Evolutionary conservation across 2,797 vertebrate genomes (phyloP), one percentile per base, ranked within the genome.

Genomic region (Enteromius trimaculatus): DNA sequence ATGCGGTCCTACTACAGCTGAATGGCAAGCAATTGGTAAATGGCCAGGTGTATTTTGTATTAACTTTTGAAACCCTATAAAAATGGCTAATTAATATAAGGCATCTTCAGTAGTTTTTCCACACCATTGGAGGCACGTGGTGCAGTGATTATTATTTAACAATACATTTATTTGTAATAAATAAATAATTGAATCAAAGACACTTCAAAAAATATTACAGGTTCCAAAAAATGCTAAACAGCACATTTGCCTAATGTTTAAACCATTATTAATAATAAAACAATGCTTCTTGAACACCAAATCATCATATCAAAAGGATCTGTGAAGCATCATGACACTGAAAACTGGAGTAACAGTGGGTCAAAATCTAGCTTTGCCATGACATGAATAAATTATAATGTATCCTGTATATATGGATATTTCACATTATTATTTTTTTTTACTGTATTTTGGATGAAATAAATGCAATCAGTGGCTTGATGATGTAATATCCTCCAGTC

Each of bases 1-100:
- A 79, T 47, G 17, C 7, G 9, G 10, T 14, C 14, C 21, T 51
- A 19, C 72, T 69, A 42, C 55, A 60, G 51, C 53, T 64, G 53
- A 79, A 81, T 29, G n/a, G 55, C 21, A 26, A 79, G 51, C 44
- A 31, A n/a, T 76, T 81, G 31, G 51, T 68, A 60, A 76, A 71
- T 55, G 37, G 49, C 60, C 62, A n/a, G 17, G 31, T 31, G 70
- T 34, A 31, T 65, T 19, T 10, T 58, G 29, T 21, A 29, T 3
- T 3, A 64, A 64, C 23, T 29, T 65, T 23, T 14, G 31, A 16
- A 42, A 16, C 31, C 11, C n/a, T 29, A 14, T 39, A 29, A 31
- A 60, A 16, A 29, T n/a, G 9, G 16, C 16, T 62, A 17, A 62
- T 13, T 77, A 76, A 39, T 76, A 39, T 26, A 58, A 58, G 21